Percentiles rank a stretch among this genome's conserved stretches.
phyloP scores from a whole-genome alignment of 2,113 vertebrate genomes.

The Cavia aperea region DNA sequence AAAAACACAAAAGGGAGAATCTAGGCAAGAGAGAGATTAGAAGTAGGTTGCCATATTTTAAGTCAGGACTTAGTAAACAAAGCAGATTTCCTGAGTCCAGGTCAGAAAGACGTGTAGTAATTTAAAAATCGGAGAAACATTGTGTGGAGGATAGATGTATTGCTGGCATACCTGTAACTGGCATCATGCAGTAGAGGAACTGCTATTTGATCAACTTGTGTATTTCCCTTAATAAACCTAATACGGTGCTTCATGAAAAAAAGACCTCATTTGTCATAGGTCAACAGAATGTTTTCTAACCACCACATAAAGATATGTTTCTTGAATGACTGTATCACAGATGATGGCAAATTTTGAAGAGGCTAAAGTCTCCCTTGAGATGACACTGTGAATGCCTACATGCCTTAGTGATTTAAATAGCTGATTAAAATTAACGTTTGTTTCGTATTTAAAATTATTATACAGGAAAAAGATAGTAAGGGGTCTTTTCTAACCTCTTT shows the following conservation, averaged over 20 bases:
- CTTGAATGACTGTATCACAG: background rate
- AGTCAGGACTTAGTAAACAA: slow-evolving; percentile 18
- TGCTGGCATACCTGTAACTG: background rate
- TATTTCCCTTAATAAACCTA: slow-evolving; percentile 8
- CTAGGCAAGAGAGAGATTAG: background rate
- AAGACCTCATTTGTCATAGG: background rate
- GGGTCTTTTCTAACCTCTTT: background rate
- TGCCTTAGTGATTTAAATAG: background rate
- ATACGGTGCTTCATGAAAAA: background rate
- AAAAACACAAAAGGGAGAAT: background rate
- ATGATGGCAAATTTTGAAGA: background rate
- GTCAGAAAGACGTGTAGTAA: background rate
- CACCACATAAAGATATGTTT: background rate
- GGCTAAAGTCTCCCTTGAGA: background rate
- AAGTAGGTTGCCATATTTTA: background rate
- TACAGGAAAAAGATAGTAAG: background rate
- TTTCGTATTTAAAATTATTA: background rate
- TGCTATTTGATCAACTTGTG: background rate
- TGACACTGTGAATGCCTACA: background rate
- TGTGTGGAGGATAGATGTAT: background rate
- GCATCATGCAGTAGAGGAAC: background rate
- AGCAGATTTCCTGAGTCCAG: background rate
- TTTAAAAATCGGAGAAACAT: slow-evolving; percentile 1
- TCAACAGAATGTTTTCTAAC: background rate
- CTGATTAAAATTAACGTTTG: background rate